Conservation (phyloP, 2,888 invertebrate species). For the Lucinisca nassula region DNA sequence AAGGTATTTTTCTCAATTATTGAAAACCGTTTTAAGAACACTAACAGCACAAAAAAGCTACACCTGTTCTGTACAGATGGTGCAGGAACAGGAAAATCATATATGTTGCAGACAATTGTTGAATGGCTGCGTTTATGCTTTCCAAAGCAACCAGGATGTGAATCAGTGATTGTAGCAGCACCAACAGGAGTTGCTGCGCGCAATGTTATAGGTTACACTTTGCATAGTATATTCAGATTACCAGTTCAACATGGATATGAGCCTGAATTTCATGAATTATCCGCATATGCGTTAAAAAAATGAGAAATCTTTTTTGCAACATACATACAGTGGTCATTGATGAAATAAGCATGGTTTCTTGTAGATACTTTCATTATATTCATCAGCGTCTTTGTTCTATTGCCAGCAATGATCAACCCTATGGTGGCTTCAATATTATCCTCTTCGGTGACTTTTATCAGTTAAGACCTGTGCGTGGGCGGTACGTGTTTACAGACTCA, state of each 20-base stretch:
- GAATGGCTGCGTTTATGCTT: conserved; percentile 50
- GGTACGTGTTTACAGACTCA: conserved; percentile 9
- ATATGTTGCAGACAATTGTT: conserved; percentile 44
- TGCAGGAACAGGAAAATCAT: conserved; percentile 57
- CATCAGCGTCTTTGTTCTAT: background rate
- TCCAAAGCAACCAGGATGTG: conserved; percentile 24
- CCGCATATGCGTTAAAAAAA: conserved; percentile 18
- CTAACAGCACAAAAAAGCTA: background rate
- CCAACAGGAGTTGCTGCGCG: conserved; percentile 55
- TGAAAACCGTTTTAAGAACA: conserved; percentile 14
- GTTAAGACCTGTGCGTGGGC: conserved; percentile 23
- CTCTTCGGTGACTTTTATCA: conserved; percentile 42
- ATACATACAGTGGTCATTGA: conserved; percentile 55
- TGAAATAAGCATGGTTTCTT: conserved; percentile 56
- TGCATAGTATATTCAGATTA: conserved; percentile 42
- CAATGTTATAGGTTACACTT: conserved; percentile 47
- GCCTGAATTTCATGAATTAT: conserved; percentile 11
- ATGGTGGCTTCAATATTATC: conserved; percentile 39
- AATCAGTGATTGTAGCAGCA: conserved; percentile 57
- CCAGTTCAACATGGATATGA: conserved; percentile 47
- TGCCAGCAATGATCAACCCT: background rate
- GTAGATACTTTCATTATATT: background rate
- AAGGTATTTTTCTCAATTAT: conserved; percentile 34
- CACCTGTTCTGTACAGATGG: conserved; percentile 46
- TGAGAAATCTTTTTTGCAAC: background rate